A percentile compares a stretch with the other conserved stretches of the same genome.
phyloP scores from a whole-genome alignment of 2,113 vertebrate genomes.

The Labeo catla region DNA sequence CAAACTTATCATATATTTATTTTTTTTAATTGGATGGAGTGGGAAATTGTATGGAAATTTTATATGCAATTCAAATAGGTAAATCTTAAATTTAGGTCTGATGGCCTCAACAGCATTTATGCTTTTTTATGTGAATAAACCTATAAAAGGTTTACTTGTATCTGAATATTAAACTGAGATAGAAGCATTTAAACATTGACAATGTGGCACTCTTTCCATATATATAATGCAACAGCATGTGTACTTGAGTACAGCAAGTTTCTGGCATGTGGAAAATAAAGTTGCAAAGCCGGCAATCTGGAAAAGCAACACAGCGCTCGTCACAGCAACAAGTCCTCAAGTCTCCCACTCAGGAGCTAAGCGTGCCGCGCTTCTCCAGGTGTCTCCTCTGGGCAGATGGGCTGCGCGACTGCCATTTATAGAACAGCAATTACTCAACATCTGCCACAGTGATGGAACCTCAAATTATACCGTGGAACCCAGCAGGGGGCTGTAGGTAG shows the following conservation, averaged over 20 bases:
- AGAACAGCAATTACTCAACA: slow-evolving; percentile 57
- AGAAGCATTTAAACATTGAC: not conserved
- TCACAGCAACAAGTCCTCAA: slow-evolving; percentile 30
- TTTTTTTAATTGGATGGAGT: not conserved
- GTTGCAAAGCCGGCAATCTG: not conserved
- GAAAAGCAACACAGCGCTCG: not conserved
- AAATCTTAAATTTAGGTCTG: not conserved
- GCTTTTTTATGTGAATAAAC: not conserved
- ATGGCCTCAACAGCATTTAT: not conserved
- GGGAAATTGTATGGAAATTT: not conserved
- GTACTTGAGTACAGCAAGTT: not conserved
- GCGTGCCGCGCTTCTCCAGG: slow-evolving; percentile 34
- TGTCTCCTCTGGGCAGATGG: slow-evolving; percentile 52
- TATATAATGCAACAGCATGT: not conserved
- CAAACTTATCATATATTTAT: not conserved
- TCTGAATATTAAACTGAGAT: not conserved
- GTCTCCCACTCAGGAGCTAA: slow-evolving; percentile 29
- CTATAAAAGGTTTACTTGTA: not conserved
- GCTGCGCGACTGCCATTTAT: slow-evolving; percentile 41
- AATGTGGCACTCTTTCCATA: not conserved
- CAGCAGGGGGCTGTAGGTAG: slow-evolving; percentile 36
- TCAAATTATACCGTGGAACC: slow-evolving; percentile 36
- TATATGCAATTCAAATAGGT: not conserved
- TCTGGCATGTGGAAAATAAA: slow-evolving; percentile 4
- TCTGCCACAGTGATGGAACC: slow-evolving; percentile 49